A percentile compares a stretch with the other conserved stretches of the same genome.
These are phyloP conservation scores for Eumerus sabulonum DNA, from an alignment of 2,888 invertebrate genomes.

Conservation along the genomic window DNA sequence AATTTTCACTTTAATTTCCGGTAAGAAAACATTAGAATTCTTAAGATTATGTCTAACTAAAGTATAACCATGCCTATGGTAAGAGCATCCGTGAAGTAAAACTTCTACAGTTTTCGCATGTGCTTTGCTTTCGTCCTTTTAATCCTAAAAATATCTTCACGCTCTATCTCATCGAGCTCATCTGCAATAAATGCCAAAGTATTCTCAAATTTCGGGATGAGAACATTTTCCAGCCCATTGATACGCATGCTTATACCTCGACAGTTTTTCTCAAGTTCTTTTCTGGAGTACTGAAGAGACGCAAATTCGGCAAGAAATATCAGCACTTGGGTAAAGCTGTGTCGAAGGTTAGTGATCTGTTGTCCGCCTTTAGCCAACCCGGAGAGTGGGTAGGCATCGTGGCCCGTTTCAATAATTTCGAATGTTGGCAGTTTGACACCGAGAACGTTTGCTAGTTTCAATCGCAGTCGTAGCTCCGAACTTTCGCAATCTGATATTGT, in stretches of 20 bases:
- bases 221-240: slow-evolving; percentile 74
- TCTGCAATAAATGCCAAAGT: slow-evolving; percentile 72
- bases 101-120: no score
- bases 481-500: slow-evolving; percentile 60
- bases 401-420: slow-evolving; percentile 56
- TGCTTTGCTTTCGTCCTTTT: slow-evolving; percentile 74
- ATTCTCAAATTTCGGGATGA: slow-evolving; percentile 71
- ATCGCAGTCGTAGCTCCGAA: slow-evolving; percentile 68
- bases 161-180: slow-evolving; percentile 75
- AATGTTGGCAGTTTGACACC: slow-evolving; percentile 72
- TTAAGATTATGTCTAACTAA: no score
- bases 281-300: slow-evolving; percentile 71
- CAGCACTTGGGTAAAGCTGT: slow-evolving; percentile 69
- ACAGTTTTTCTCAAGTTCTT: slow-evolving; percentile 68
- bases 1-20: no score
- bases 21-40: no score
- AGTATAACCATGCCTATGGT: no score
- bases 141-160: slow-evolving; percentile 75
- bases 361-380: slow-evolving; percentile 74
- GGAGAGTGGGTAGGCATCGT: slow-evolving; percentile 69
- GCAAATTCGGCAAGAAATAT: slow-evolving; percentile 69
- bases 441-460: slow-evolving; percentile 70
- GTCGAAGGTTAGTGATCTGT: slow-evolving; percentile 72
- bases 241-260: slow-evolving; percentile 74
- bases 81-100: no score